Evolutionary conservation across 2,113 vertebrate species (phyloP).

Genomic region (Chionodraco myersi): DNA sequence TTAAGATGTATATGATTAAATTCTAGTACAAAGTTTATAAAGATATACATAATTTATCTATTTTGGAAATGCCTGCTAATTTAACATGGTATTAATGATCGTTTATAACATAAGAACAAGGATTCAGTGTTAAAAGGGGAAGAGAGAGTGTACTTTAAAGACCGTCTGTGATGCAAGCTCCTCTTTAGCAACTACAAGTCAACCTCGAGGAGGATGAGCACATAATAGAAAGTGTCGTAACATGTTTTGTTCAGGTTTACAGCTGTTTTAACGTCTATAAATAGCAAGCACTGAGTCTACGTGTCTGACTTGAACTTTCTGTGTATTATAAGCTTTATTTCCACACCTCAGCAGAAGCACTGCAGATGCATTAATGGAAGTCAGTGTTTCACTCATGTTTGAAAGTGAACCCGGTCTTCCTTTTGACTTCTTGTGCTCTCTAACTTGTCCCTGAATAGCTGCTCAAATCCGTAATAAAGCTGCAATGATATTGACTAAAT

Average conservation of each 20-base stretch:
- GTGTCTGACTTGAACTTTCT: no score
- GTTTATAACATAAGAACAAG: slow-evolving; percentile 13
- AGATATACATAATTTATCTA: no score
- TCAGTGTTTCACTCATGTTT: background rate
- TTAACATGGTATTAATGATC: background rate
- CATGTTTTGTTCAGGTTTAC: slow-evolving; percentile 31
- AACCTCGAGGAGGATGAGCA: slow-evolving; percentile 20
- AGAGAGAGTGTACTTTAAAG: slow-evolving; percentile 6
- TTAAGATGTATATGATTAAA: slow-evolving; percentile 1
- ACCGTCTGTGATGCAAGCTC: slow-evolving; percentile 44
- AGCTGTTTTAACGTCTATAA: slow-evolving; percentile 2
- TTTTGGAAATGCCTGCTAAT: background rate
- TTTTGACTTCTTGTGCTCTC: slow-evolving; percentile 1
- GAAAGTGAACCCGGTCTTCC: background rate
- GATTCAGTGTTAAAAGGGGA: slow-evolving; percentile 37
- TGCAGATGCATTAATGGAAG: no score
- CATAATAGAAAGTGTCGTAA: slow-evolving; percentile 1
- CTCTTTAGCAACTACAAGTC: slow-evolving; percentile 38
- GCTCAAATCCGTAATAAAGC: slow-evolving; percentile 53
- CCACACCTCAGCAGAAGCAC: no score
- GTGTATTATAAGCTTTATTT: background rate
- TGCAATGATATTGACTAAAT: slow-evolving; percentile 30
- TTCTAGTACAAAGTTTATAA: slow-evolving; percentile 18
- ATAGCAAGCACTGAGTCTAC: background rate
- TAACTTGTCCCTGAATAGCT: background rate